Percentiles rank a stretch among this genome's conserved stretches.
phyloP scores from a whole-genome alignment of 2,113 vertebrate genomes.

The Chascanopsetta lugubris region DNA sequence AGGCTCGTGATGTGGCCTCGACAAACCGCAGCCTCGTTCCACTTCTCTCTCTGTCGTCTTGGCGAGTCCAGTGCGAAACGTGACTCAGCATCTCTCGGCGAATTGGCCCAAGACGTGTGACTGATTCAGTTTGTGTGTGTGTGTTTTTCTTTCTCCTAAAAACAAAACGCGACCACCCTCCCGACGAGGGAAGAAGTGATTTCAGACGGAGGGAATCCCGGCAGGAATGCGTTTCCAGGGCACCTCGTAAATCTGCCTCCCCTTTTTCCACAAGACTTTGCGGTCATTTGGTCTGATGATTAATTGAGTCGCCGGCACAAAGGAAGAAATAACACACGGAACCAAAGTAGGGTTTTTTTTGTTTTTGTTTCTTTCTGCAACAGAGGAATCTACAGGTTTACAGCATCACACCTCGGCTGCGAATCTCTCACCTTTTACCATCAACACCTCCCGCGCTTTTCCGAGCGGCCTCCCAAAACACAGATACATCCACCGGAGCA shows the following conservation, averaged over 20 bases:
- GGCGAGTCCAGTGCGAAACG: not conserved
- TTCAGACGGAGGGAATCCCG: not conserved
- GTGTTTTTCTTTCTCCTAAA: too few species aligned
- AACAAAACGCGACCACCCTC: not conserved
- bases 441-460: slow-evolving; percentile 18
- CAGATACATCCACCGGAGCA: slow-evolving; percentile 16
- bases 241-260: not conserved
- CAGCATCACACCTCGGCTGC: slow-evolving; percentile 58
- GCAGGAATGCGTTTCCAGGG: not conserved
- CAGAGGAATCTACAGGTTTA: slow-evolving; percentile 9
- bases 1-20: slow-evolving; percentile 8
- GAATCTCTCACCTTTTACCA: slow-evolving; percentile 68
- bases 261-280: not conserved
- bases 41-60: not conserved
- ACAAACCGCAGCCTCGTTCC: slow-evolving; percentile 4
- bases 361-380: slow-evolving; percentile 1
- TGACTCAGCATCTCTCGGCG: not conserved
- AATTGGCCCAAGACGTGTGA: not conserved
- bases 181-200: not conserved
- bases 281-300: not conserved
- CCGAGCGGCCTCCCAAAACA: slow-evolving; percentile 35
- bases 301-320: slow-evolving; percentile 2
- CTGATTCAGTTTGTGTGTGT: not conserved
- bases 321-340: not conserved
- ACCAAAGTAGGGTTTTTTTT: not conserved